Percentiles rank a stretch among this genome's conserved stretches.
These are phyloP conservation scores for Drosophila aldrichi DNA, from an alignment of 2,888 invertebrate species.

Conservation along the genomic window DNA sequence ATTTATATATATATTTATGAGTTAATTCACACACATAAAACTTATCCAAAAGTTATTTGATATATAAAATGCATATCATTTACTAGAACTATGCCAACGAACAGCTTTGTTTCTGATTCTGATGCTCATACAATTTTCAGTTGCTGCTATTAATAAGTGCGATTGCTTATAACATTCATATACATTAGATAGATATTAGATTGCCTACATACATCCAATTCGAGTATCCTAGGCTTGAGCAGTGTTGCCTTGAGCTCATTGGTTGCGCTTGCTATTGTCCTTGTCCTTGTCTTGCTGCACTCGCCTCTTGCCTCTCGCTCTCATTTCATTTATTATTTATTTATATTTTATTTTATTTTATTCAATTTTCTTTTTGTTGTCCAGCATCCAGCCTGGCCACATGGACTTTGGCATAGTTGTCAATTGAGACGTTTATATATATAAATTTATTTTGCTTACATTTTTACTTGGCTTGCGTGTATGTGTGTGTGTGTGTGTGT, in stretches of 20 bases:
- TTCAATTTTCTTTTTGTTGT: slow-evolving; percentile 1
- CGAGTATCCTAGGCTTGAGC: slow-evolving; percentile 35
- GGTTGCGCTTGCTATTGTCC: slow-evolving; percentile 43
- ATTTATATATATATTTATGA: slow-evolving; percentile 5
- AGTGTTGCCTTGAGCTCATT: slow-evolving; percentile 30
- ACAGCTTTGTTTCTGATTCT: slow-evolving; percentile 22
- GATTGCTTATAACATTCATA: slow-evolving; percentile 43
- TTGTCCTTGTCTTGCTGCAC: neutral
- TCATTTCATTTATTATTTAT: slow-evolving; percentile 2
- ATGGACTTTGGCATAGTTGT: slow-evolving; percentile 54
- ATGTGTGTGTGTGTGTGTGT: slow-evolving; percentile 7
- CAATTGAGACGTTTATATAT: slow-evolving; percentile 46
- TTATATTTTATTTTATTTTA: neutral
- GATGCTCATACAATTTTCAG: slow-evolving; percentile 10
- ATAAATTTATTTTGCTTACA: slow-evolving; percentile 45
- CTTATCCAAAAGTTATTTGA: slow-evolving; percentile 71
- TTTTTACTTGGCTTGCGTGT: slow-evolving; percentile 9
- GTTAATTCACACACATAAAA: slow-evolving; percentile 65
- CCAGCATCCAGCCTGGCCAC: slow-evolving; percentile 21
- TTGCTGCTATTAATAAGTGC: slow-evolving; percentile 71
- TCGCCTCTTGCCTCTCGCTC: neutral
- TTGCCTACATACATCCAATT: slow-evolving; percentile 16
- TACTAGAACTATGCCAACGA: slow-evolving; percentile 47
- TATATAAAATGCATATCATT: slow-evolving; percentile 78
- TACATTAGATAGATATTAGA: slow-evolving; percentile 9